Conservation (phyloP, 2,888 invertebrate species). For the Brassicogethes aeneus region DNA sequence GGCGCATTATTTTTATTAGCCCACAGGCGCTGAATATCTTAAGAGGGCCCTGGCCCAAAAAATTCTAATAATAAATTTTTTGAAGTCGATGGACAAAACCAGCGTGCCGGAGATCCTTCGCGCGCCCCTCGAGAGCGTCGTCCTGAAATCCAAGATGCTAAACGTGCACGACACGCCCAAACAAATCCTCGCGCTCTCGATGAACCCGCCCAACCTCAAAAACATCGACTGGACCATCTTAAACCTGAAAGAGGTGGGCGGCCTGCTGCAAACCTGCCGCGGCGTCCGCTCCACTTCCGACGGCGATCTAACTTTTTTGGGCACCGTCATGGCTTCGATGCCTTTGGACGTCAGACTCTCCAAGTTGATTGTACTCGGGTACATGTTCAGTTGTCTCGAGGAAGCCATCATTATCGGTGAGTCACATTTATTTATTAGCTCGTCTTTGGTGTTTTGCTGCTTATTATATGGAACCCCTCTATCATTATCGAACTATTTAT, state of each 20-base stretch:
- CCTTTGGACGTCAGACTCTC: constrained; percentile 76
- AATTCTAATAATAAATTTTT: too few relatives aligned
- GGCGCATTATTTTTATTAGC: too few relatives aligned
- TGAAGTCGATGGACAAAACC: constrained; percentile 4
- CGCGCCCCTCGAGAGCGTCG: constrained; percentile 70
- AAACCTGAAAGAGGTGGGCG: constrained; percentile 82
- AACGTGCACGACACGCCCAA: constrained; percentile 71
- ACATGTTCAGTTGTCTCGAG: constrained; percentile 74
- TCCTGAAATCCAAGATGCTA: constrained; percentile 72
- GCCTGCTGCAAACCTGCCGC: constrained; percentile 53
- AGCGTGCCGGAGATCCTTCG: constrained; percentile 67
- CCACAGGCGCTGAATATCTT: too few relatives aligned
- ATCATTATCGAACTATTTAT: too few relatives aligned
- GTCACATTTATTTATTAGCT: too few relatives aligned
- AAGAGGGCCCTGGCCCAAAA: too few relatives aligned
- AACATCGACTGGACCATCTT: constrained; percentile 76
- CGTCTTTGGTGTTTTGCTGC: too few relatives aligned
- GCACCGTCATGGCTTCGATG: constrained; percentile 69
- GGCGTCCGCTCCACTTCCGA: constrained; percentile 43
- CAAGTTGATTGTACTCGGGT: constrained; percentile 79
- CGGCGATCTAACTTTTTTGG: constrained; percentile 82
- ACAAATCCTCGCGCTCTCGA: constrained; percentile 70
- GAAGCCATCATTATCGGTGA: constrained; percentile 77
- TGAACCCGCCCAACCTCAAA: constrained; percentile 78
- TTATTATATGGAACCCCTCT: too few relatives aligned